A percentile compares a stretch with the other conserved stretches of the same genome.
Conservation (phyloP, 2,797 vertebrate genomes). For the Crocidura indochinensis region DNA sequence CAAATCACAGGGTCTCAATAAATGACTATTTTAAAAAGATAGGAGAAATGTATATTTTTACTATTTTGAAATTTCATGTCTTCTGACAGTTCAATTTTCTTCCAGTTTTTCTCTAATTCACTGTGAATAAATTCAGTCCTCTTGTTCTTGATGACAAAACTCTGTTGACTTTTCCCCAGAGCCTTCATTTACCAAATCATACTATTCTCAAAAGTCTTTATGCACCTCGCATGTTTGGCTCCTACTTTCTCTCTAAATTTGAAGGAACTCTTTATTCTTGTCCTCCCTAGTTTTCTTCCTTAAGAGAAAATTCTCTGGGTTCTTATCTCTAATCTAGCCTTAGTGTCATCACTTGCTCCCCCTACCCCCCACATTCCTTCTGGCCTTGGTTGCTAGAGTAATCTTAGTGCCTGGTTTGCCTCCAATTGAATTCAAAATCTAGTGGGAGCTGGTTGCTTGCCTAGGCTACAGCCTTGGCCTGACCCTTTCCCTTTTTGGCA, state of each 20-base stretch:
- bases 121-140: neutral
- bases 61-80: neutral
- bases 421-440: slow-evolving; percentile 59
- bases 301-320: neutral
- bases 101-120: neutral
- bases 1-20: too few relatives aligned
- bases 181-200: neutral
- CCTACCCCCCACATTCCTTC: slow-evolving; percentile 15
- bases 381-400: slow-evolving; percentile 17
- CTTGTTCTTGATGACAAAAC: slow-evolving; percentile 30
- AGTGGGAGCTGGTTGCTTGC: slow-evolving; percentile 53
- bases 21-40: neutral
- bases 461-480: slow-evolving; percentile 41
- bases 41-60: neutral
- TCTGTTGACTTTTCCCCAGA: slow-evolving; percentile 14
- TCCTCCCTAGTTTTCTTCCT: neutral
- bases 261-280: slow-evolving; percentile 1
- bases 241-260: neutral
- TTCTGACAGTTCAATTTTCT: slow-evolving; percentile 41
- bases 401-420: slow-evolving; percentile 52
- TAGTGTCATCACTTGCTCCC: neutral
- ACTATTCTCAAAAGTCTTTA: neutral
- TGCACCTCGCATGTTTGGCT: neutral
- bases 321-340: slow-evolving; percentile 28
- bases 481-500: slow-evolving; percentile 73